These are phyloP conservation scores for Pachypeltis micranthus DNA, from an alignment of 1,140 invertebrate genomes.

Conservation along the genomic window DNA sequence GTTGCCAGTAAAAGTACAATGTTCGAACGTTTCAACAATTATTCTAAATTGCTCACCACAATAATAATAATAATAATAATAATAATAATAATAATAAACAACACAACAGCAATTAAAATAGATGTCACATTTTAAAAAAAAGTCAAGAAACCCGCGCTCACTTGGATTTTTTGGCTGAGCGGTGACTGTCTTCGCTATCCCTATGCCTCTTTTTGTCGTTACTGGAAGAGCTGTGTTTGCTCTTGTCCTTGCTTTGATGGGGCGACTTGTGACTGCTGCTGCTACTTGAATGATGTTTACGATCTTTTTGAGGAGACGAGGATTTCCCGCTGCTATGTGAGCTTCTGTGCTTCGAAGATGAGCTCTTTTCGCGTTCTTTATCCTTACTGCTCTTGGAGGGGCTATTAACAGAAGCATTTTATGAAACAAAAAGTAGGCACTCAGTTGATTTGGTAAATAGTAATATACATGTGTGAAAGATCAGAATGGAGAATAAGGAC, in stretches of 20 bases:
- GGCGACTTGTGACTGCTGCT: conserved; percentile 30
- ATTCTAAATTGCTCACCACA: too few relatives aligned
- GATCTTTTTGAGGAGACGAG: conserved; percentile 5
- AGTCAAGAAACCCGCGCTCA: too few relatives aligned
- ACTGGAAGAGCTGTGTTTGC: conserved; percentile 25
- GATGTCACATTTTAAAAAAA: too few relatives aligned
- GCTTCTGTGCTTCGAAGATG: conserved; percentile 10
- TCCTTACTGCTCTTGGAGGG: conserved; percentile 14
- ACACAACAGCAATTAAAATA: too few relatives aligned
- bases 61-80: too few relatives aligned
- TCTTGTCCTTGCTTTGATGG: conserved; percentile 30
- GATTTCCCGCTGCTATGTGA: conserved; percentile 13
- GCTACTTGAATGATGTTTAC: conserved; percentile 14
- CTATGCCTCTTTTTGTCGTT: conserved; percentile 32
- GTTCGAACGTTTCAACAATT: too few relatives aligned
- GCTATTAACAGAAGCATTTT: neutral
- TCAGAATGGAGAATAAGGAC: neutral
- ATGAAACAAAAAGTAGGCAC: neutral
- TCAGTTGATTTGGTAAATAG: neutral
- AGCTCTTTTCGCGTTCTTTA: conserved; percentile 17
- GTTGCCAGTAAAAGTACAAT: too few relatives aligned
- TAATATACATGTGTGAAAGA: neutral
- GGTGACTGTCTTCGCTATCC: conserved; percentile 16
- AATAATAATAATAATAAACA: too few relatives aligned
- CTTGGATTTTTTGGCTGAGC: neutral